Evolutionary conservation across 2,113 vertebrate genomes (phyloP).

Genomic region (Notothenia coriiceps): DNA sequence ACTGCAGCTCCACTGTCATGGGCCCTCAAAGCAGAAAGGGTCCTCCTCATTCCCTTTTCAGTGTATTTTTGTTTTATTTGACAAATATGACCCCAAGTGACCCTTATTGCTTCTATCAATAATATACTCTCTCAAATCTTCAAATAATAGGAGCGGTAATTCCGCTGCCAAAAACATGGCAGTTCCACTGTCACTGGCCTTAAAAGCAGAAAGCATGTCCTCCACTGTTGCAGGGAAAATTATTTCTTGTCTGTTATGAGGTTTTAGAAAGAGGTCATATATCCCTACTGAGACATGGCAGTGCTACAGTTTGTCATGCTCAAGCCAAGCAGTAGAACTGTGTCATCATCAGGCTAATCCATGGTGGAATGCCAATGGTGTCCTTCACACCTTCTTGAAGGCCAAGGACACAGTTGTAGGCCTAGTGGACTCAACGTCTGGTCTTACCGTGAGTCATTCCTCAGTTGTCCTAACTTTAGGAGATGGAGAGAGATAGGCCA

Average conservation of each 20-base stretch:
- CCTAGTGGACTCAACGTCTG: not conserved
- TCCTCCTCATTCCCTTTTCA: too few species aligned
- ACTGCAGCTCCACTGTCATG: too few species aligned
- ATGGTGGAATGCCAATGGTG: constrained; percentile 36
- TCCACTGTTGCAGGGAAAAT: constrained; percentile 13
- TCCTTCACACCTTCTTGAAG: constrained; percentile 47
- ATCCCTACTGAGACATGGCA: constrained; percentile 62
- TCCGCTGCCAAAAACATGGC: not conserved
- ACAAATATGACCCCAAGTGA: too few species aligned
- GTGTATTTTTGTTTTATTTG: too few species aligned
- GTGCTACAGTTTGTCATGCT: constrained; percentile 31
- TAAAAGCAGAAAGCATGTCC: not conserved
- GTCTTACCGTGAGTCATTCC: not conserved
- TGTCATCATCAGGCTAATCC: constrained; percentile 60
- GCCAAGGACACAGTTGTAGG: constrained; percentile 36
- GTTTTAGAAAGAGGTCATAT: constrained; percentile 70
- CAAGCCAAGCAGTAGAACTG: constrained; percentile 56
- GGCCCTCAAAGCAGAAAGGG: too few species aligned
- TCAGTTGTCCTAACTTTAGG: not conserved
- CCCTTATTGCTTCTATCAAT: too few species aligned
- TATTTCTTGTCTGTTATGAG: constrained; percentile 45
- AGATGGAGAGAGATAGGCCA: not conserved
- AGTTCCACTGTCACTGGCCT: not conserved
- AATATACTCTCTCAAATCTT: too few species aligned
- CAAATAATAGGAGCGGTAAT: too few species aligned